Evolutionary conservation across 2,797 vertebrate genomes (phyloP).

Genomic region (Lagothrix lagotricha): DNA sequence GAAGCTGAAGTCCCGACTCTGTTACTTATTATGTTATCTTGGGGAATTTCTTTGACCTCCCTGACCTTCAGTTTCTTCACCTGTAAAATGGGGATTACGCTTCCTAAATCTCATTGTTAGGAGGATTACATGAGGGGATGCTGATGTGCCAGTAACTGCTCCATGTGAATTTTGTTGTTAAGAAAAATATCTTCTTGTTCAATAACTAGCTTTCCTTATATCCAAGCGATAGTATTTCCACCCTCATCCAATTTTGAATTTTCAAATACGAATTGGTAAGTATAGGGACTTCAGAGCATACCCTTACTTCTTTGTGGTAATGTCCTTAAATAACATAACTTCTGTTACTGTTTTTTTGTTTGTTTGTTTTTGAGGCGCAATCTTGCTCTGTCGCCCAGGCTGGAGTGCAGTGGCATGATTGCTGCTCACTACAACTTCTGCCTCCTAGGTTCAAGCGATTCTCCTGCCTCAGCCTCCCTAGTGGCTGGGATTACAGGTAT

Average conservation of each 20-base stretch:
- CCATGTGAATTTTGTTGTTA: neutral
- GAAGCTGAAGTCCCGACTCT: neutral
- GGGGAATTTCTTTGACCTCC: neutral
- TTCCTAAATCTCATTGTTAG: neutral
- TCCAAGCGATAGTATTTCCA: neutral
- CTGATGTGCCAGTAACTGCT: neutral
- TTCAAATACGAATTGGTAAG: neutral
- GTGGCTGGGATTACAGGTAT: neutral
- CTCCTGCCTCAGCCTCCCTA: neutral
- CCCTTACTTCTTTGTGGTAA: neutral
- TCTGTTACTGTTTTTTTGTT: neutral
- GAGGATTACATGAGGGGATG: neutral
- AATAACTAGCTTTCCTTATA: neutral
- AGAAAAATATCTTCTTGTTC: neutral
- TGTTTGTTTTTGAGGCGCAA: neutral
- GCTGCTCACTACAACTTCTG: neutral
- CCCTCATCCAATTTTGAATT: neutral
- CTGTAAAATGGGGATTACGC: neutral
- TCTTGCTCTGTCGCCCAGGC: neutral
- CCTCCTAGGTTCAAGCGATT: neutral
- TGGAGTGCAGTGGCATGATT: neutral
- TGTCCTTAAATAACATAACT: neutral
- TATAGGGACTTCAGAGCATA: neutral
- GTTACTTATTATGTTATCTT: neutral
- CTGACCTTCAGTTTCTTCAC: neutral